Base-by-base conservation (phyloP, 1,140 invertebrate genomes). In the Cherax quadricarinatus region DNA sequence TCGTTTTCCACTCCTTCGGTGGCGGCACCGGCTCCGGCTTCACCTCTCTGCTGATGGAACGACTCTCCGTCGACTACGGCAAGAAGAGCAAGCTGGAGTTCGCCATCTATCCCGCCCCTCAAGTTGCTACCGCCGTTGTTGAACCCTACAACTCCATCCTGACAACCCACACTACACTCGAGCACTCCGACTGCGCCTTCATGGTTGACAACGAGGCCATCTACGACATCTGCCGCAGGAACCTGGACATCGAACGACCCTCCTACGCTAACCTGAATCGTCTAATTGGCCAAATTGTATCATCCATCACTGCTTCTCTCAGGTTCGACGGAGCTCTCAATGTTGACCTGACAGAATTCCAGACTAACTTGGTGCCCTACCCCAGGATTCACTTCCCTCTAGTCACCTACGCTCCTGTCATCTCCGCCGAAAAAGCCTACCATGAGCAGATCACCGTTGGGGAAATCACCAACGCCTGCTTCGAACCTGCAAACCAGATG, bases 141-240 rank as follows among this genome's bases (percentile, higher is more conserved):
- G 89, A 91, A 53, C 89, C 89, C 70, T 91, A 91, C 83, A 91
- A 91, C 89, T 91, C 89, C 53, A 91, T 91, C 89, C 89, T 91
- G 18, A 91, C 89, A 82, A 91, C 89, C 70, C 89, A 91, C 83
- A 91, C 89, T 49, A 91, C 89, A 62, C 89, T 91, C 3, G 89
- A 91, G 53, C 89, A 91, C 89, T 91, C 89, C 75, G 89, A 91
- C 89, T 91, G 89, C 53, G 89, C 89, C 83, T 91, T 91, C 83
- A 91, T 91, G 89, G 89, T 91, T n/a, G 89, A 91, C 88, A 89
- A 89, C 81, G 88, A 89, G 73, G 88, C 88, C 88, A 89, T 89
- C 81, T 89, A 89, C 80, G 88, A 89, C 49, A 89, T 89, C 88
- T 89, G 88, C 88, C 88, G 88, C 88, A 83, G 88, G 16, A 89